Percentiles rank a stretch among this genome's conserved stretches.
phyloP scores from a whole-genome alignment of 2,113 vertebrate genomes.

The Phodopus roborovskii region DNA sequence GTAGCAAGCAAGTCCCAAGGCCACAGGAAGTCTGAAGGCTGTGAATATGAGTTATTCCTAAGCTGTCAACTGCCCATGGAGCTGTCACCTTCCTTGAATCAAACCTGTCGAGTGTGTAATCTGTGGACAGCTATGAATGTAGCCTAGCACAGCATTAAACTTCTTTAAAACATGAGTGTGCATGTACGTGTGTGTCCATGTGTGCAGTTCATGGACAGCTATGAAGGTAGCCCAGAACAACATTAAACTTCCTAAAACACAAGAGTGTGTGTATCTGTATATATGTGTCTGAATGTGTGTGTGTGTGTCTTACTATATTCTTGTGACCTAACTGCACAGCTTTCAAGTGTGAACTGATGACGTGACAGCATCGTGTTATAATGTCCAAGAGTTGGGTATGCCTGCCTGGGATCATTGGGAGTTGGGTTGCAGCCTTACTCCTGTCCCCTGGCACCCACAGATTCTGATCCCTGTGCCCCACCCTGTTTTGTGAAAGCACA shows the following conservation, averaged over 20 bases:
- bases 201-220: too few relatives aligned
- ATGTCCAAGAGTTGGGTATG: not conserved
- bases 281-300: not conserved
- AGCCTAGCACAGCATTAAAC: too few relatives aligned
- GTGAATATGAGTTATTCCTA: not conserved
- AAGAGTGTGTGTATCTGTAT: not conserved
- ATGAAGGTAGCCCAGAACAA: too few relatives aligned
- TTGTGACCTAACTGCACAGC: not conserved
- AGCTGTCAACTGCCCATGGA: not conserved
- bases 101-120: not conserved
- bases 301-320: not conserved
- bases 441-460: not conserved
- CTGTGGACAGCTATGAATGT: not conserved
- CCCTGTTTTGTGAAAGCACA: not conserved
- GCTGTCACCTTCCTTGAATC: not conserved
- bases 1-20: not conserved
- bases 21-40: not conserved
- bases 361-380: not conserved
- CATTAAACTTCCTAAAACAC: too few relatives aligned
- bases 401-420: not conserved
- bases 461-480: not conserved
- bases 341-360: not conserved
- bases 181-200: not conserved
- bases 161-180: not conserved
- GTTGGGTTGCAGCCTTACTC: not conserved